Evolutionary conservation across 2,113 vertebrate species (phyloP), one percentile per base, ranked within the genome.

Genomic region (Mus spicilegus): DNA sequence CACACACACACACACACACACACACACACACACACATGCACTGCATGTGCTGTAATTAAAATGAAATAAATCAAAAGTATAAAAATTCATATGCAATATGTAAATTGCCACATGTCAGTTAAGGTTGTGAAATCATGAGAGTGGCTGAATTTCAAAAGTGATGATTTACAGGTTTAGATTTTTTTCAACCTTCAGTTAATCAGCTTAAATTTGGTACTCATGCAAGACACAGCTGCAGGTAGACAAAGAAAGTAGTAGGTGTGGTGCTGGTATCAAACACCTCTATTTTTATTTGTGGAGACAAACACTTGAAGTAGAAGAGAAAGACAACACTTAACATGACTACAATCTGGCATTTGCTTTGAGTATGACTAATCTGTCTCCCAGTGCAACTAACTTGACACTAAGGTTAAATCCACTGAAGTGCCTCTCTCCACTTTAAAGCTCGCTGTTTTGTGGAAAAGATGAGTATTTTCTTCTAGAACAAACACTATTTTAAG

Each of bases 301-400:
- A 87, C 17, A 85, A 93, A 87, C 9, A 90, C 17, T 7, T 56
- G 14, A 95, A 51, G 7, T 89, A 22, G 76, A 61, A 95, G 76
- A 73, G 67, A 82, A 93, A 91, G 14, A 33, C 8, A 87, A 39
- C 87, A 69, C 70, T 87, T 65, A 42, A 89, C 36, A 91, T 65
- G 22, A 80, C 91, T 69, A 87, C 72, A 87, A 54, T 36, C 88
- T 78, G 92, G 28, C 26, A 72, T 54, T 80, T 63, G 87, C 63
- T 58, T 30, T 11, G 69, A 90, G 39, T 30, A 76, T 95, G 96
- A 96, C 80, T 95, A 90, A 94, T 70, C 69, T 61, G 86, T 89
- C 94, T 95, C 42, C 42, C 72, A 89, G 46, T 17, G 61, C 14
- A 49, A 95, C 46, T 49, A 77, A 63, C 7, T 78, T 93, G 51